Percentiles rank a stretch among this genome's conserved stretches.
These are phyloP conservation scores for Coleophora flavipennella DNA, from an alignment of 2,888 invertebrate genomes.

Conservation along the genomic window DNA sequence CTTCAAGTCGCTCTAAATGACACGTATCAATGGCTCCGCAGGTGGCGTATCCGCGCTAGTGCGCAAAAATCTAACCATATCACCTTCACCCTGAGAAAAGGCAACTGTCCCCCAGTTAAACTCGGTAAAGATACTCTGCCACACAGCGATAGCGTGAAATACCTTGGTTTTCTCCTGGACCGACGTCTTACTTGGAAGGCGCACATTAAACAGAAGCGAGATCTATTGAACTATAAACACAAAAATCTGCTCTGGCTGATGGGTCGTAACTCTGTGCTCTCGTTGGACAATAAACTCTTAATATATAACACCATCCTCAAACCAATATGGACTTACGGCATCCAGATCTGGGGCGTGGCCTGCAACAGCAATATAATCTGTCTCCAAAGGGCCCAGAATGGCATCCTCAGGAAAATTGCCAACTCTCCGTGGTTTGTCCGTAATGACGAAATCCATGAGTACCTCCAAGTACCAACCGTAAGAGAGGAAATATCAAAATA, in stretches of 20 bases:
- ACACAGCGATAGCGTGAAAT: constrained; percentile 1
- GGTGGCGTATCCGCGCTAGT: constrained; percentile 10
- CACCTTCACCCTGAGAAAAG: constrained; percentile 7
- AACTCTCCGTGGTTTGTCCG: constrained; percentile 5
- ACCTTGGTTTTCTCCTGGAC: constrained; percentile 6
- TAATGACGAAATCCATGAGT: constrained; percentile 1
- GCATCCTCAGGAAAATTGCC: constrained; percentile 3
- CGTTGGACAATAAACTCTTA: neutral
- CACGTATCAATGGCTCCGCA: constrained; percentile 7
- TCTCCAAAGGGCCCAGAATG: constrained; percentile 5
- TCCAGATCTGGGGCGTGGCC: constrained; percentile 8
- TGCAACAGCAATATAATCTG: constrained; percentile 3
- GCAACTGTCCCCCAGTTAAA: constrained; percentile 5
- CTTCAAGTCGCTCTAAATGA: constrained; percentile 4
- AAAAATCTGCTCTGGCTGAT: neutral
- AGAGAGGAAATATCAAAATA: neutral
- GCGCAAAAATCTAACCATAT: constrained; percentile 8
- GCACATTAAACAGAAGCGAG: constrained; percentile 3
- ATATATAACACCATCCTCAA: constrained; percentile 7
- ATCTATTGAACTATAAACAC: neutral
- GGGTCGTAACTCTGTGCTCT: neutral
- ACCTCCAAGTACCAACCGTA: neutral
- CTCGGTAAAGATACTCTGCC: constrained; percentile 1
- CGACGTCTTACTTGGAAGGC: constrained; percentile 3
- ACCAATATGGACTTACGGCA: constrained; percentile 10